Conservation (phyloP, 64 coral and sea anemone genomes). For the Anthopleura sola region DNA sequence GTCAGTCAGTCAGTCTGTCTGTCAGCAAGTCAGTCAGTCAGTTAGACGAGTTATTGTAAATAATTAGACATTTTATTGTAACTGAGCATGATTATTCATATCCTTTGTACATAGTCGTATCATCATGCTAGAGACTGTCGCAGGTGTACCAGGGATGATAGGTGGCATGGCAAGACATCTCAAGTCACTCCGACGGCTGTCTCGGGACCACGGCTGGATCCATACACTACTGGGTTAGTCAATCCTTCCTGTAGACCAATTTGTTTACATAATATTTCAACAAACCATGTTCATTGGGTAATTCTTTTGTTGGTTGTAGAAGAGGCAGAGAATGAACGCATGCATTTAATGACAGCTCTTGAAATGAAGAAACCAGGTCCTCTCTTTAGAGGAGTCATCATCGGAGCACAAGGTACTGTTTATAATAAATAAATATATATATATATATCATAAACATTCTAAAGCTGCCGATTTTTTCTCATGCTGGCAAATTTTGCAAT, state of each 20-base stretch:
- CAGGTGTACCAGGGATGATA: conserved; percentile 97
- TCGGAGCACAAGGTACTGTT: conserved; percentile 70
- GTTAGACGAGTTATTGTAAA: no score
- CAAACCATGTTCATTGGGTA: neutral
- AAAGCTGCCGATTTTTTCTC: no score
- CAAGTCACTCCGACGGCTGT: conserved; percentile 82
- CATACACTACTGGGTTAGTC: conserved; percentile 86
- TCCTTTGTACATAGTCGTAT: conserved; percentile 73
- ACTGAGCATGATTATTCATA: no score
- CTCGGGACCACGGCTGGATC: conserved; percentile 97
- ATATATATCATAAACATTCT: no score
- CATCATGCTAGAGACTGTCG: conserved; percentile 97
- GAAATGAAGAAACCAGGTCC: conserved; percentile 91
- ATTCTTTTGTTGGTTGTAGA: conserved; percentile 37
- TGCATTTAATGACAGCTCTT: conserved; percentile 97
- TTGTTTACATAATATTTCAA: neutral
- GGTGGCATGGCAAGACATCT: conserved; percentile 93
- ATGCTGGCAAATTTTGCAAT: no score
- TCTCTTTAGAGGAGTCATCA: conserved; percentile 74
- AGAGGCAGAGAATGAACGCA: conserved; percentile 95
- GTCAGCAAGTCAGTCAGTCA: no score
- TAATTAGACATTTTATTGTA: no score
- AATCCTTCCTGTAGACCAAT: neutral
- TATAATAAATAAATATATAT: neutral
- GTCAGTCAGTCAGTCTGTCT: no score